These are phyloP conservation scores for Trachelus troglodyta DNA, from an alignment of 2,888 invertebrate species.

Conservation along the genomic window DNA sequence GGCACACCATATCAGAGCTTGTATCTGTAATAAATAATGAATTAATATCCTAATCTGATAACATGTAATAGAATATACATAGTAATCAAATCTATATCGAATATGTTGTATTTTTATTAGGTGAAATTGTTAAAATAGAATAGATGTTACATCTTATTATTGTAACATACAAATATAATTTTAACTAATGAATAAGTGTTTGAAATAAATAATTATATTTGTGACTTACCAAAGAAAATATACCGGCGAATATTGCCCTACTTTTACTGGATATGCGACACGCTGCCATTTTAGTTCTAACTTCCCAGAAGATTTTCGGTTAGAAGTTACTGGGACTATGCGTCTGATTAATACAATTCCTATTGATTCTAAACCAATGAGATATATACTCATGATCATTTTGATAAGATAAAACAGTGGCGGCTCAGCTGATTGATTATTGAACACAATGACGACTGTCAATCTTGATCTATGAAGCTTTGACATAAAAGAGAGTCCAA, in stretches of 20 bases:
- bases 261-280: neutral
- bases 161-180: neutral
- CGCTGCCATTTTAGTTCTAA: neutral
- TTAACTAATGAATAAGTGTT: neutral
- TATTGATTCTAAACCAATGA: slow-evolving; percentile 1
- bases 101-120: neutral
- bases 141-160: neutral
- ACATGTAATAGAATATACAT: no score
- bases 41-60: neutral
- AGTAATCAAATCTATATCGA: neutral
- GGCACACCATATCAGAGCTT: slow-evolving; percentile 10
- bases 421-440: slow-evolving; percentile 1
- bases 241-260: neutral
- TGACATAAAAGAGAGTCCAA: neutral
- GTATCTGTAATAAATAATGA: neutral
- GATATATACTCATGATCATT: neutral
- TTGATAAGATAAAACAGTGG: neutral
- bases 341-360: slow-evolving; percentile 6
- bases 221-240: neutral
- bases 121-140: neutral
- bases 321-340: neutral
- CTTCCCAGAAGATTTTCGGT: neutral
- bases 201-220: neutral
- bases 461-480: neutral
- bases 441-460: neutral